Evolutionary conservation across 1,140 invertebrate genomes (phyloP).

Genomic region (Macrocentrus cingulum): DNA sequence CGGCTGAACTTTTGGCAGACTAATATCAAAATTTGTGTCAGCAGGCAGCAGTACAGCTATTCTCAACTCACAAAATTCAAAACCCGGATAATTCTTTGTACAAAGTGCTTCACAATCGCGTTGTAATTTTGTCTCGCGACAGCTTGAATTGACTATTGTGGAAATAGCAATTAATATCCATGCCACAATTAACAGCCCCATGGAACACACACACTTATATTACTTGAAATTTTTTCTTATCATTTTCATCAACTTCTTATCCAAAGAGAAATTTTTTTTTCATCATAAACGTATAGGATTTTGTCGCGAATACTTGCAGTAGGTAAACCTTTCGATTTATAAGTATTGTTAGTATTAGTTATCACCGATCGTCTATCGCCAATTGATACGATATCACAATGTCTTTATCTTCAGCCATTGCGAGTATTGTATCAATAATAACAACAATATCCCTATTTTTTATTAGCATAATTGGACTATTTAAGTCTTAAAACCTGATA

Average conservation of each 20-base stretch:
- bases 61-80: slow-evolving; percentile 41
- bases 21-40: slow-evolving; percentile 44
- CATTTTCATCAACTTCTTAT: too few species aligned
- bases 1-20: slow-evolving; percentile 44
- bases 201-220: slow-evolving; percentile 23
- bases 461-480: too few species aligned
- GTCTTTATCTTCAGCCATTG: too few species aligned
- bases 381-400: too few species aligned
- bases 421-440: too few species aligned
- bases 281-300: not conserved
- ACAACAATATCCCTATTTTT: too few species aligned
- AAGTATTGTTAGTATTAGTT: too few species aligned
- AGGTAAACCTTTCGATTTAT: not conserved
- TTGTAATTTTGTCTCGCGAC: slow-evolving; percentile 39
- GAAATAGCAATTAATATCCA: slow-evolving; percentile 17
- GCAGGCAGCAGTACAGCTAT: slow-evolving; percentile 44
- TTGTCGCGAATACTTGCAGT: too few species aligned
- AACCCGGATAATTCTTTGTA: slow-evolving; percentile 24
- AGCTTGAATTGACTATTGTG: slow-evolving; percentile 31
- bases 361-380: too few species aligned
- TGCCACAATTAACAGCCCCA: slow-evolving; percentile 34
- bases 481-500: too few species aligned
- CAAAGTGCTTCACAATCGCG: slow-evolving; percentile 45
- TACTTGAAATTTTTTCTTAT: not conserved
- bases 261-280: not conserved